Base-by-base conservation (phyloP, 2,797 vertebrate species). In the Xenops minutus region DNA sequence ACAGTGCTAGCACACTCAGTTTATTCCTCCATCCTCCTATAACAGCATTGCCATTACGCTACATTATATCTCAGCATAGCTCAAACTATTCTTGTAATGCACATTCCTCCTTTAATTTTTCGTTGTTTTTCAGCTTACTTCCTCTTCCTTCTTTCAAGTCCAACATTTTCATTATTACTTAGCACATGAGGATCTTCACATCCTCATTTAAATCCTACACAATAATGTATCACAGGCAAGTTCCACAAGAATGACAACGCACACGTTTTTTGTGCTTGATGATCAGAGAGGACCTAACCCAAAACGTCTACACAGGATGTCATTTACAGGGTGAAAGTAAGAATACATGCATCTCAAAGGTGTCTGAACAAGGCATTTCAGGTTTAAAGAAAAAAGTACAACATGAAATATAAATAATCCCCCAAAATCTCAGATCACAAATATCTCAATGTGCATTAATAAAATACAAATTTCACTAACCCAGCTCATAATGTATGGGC, bases 191-290 rank as follows among this genome's bases (percentile, higher is more conserved):
- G 29, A 71, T 19, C 49, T 54, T n/a, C 55, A 82, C 14, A 32
- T 49, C 56, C 26, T 61, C 3, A 1, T 52, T 82, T 59, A 78
- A 72, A 67, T 46, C 18, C 52, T 49, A 49, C 3, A 4, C 20
- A 72, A 17, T 64, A 48, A 41, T 8, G 30, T 32, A 56, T 17
- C 3, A 13, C 2, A 14, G 23, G 3, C 0, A 1, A 73, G 21
- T 39, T 64, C 39, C 29, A 67, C 14, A 11, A n/a, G 14, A 72
- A 76, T 23, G 12, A 78, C 0, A 0, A 64, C 8, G 3, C 12
- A 84, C 8, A 32, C 2, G 1, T 20, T 54, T 63, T 72, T 63
- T 62, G 18, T 29, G 82, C 21, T 52, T 69, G 30, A 82, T 54
- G 24, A 29, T 12, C n/a, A 63, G 7, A 51, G 32, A 68, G 17